Evolutionary conservation across 2,888 invertebrate species (phyloP), one percentile per base, ranked within the genome.

Genomic region (Napeogenes inachia): DNA sequence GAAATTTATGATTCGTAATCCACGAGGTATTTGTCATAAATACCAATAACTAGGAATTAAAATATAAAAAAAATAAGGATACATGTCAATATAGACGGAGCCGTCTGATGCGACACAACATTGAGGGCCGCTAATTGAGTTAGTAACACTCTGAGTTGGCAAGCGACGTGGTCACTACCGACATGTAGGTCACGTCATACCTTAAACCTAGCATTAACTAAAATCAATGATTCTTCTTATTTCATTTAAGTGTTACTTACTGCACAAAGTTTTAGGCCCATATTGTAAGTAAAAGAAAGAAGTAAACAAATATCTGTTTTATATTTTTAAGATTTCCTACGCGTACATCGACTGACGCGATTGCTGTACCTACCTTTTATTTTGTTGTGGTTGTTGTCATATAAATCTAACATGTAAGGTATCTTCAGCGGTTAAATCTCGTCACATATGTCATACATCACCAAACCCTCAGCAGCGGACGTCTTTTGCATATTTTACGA

Each of bases 41-140:
- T 30, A 12, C 55, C n/a, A 8, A 55, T n/a, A 21, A 8, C 13
- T 35, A 38, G 13, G 38, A 38, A 35, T 33, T 5, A 8, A 5
- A 33, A 10, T 4, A 47, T n/a, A 12, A 32, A 45, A 33, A 54
- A 6, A 46, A 8, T 53, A 53, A 5, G 53, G 42, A 21, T 13
- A 60, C 35, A 10, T 13, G 54, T 33, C 12, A 12, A 32, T 54
- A 57, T 30, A 57, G 53, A 66, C 67, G 68, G 71, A 68, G 71
- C 69, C 68, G 72, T 72, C 42, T 50, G 50, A 50, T 50, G 50
- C 21, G 21, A 8, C 30, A 50, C 30, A 30, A 62, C 70, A 69
- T 71, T 71, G 73, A 72, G 69, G 68, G 68, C 61, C 59, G 73
- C 71, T 80, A 77, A 78, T 79, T 78, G 77, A 79, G 76, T 80